Evolutionary conservation across 2,888 invertebrate genomes (phyloP).

Genomic region (Serrognathus titanus): DNA sequence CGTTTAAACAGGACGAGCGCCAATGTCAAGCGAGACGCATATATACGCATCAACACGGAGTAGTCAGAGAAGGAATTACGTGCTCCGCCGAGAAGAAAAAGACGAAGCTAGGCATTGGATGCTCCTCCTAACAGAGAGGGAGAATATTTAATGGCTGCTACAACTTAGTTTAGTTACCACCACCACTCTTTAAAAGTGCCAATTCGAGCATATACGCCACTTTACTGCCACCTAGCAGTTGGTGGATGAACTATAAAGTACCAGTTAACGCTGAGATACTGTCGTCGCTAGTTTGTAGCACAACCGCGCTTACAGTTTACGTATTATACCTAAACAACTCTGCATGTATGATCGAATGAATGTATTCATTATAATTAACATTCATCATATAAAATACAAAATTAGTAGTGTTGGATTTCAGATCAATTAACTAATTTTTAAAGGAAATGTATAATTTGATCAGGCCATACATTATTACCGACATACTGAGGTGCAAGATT

Average conservation of each 20-base stretch:
- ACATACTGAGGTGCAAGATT: not conserved
- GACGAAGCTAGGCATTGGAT: constrained; percentile 9
- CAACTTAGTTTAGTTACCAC: constrained; percentile 16
- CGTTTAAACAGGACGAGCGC: constrained; percentile 21
- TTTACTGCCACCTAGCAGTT: constrained; percentile 44
- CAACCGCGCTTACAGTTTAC: constrained; percentile 19
- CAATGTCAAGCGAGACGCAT: constrained; percentile 18
- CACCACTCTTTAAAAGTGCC: constrained; percentile 15
- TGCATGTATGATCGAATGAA: not conserved
- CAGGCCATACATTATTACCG: too few relatives aligned
- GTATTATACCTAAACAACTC: not conserved
- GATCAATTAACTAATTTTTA: too few relatives aligned
- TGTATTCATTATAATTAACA: not conserved
- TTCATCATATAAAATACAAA: too few relatives aligned
- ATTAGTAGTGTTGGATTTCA: too few relatives aligned
- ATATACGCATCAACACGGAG: constrained; percentile 4
- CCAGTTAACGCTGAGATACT: constrained; percentile 3
- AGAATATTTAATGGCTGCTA: constrained; percentile 23
- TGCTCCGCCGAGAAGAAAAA: not conserved
- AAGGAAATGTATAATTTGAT: too few relatives aligned
- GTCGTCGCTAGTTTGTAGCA: constrained; percentile 19
- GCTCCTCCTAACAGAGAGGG: constrained; percentile 13
- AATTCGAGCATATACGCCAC: constrained; percentile 18
- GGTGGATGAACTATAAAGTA: constrained; percentile 40
- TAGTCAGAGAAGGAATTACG: constrained; percentile 4